A percentile compares a stretch with the other conserved stretches of the same genome.
These are phyloP conservation scores for Drosophila parabipectinata DNA, from an alignment of 1,140 invertebrate species.

Conservation along the genomic window DNA sequence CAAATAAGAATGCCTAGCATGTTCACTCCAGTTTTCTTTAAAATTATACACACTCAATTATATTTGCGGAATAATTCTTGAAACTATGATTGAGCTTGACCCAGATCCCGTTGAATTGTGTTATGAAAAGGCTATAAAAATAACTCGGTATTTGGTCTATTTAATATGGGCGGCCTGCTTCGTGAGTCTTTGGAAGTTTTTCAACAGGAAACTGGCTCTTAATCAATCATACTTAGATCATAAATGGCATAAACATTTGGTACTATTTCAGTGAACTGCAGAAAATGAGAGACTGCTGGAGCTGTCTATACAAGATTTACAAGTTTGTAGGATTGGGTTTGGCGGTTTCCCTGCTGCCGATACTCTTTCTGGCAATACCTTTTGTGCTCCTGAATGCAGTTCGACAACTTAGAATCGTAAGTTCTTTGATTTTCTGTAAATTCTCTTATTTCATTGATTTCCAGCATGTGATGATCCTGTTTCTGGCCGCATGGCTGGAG, in stretches of 20 bases:
- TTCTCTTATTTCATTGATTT: neutral
- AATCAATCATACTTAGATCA: neutral
- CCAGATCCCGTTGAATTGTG: neutral
- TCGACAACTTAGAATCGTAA: conserved; percentile 31
- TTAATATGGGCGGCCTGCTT: neutral
- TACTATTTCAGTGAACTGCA: neutral
- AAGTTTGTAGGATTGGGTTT: neutral
- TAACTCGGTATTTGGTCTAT: neutral
- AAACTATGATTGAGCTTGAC: neutral
- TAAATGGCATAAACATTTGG: neutral
- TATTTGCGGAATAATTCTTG: neutral
- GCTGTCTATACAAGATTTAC: neutral
- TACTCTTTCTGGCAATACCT: neutral
- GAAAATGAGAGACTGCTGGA: neutral
- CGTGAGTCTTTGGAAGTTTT: neutral
- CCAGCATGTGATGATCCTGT: conserved; percentile 20
- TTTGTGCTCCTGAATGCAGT: neutral
- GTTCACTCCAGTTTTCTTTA: neutral
- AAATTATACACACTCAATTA: neutral
- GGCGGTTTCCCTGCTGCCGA: neutral
- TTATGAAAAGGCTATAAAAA: neutral
- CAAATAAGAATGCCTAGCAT: neutral
- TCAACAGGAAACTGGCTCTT: neutral
- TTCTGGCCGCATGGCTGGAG: conserved; percentile 21
- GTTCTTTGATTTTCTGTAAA: no score